Evolutionary conservation across 2,888 invertebrate genomes (phyloP).

Genomic region (Thymelicus sylvestris): DNA sequence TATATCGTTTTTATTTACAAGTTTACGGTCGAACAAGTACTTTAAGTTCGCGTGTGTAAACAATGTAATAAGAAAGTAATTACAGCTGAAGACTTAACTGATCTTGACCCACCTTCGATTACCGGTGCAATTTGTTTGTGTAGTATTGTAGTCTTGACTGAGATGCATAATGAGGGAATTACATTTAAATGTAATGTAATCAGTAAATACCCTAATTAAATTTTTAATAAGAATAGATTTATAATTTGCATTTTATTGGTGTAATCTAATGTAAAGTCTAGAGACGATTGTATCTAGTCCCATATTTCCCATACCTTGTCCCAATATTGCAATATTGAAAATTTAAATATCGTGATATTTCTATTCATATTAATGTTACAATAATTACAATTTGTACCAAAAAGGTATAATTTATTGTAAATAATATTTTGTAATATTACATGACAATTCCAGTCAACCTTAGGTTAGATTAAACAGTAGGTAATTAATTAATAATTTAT

Average conservation of each 20-base stretch:
- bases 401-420: too few relatives aligned
- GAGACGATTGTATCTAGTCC: too few relatives aligned
- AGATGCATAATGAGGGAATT: conserved; percentile 11
- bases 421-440: too few relatives aligned
- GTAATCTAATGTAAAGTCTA: too few relatives aligned
- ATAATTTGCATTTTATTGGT: neutral
- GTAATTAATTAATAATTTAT: too few relatives aligned
- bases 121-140: conserved; percentile 24
- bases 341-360: too few relatives aligned
- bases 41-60: conserved; percentile 26
- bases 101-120: conserved; percentile 33
- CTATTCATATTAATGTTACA: too few relatives aligned
- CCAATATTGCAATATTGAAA: too few relatives aligned
- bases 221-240: neutral
- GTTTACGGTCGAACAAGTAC: neutral
- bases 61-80: conserved; percentile 28
- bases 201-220: conserved; percentile 12
- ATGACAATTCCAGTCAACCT: too few relatives aligned
- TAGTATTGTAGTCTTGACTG: conserved; percentile 6
- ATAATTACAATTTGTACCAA: too few relatives aligned
- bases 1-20: neutral
- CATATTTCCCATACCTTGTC: too few relatives aligned
- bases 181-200: conserved; percentile 16
- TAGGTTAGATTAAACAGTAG: too few relatives aligned
- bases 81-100: conserved; percentile 25